Evolutionary conservation across 2,797 vertebrate species (phyloP), one percentile per base, ranked within the genome.

Genomic region (Glossophaga mutica): DNA sequence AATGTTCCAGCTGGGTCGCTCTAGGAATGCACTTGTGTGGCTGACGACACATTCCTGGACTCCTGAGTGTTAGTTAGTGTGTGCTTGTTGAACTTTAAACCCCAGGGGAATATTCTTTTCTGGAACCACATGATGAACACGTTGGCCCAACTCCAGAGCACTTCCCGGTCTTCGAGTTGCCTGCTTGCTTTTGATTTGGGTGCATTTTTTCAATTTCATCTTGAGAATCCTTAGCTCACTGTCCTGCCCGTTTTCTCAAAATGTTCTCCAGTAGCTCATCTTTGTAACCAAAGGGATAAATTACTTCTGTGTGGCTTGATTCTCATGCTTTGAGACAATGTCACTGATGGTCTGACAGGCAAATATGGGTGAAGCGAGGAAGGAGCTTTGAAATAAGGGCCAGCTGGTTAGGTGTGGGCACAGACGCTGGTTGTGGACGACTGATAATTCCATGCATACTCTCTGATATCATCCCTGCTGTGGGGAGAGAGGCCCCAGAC

Each of bases 71-170:
- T 79, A 59, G 39, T 87, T 79, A 59, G 34, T 71, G 87, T 59
- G 34, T 90, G 71, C 67, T 71, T 85, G n/a, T 18, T 90, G 67
- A 83, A 76, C 68, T 96, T 95, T 86, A 78, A 76, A 46, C 62
- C 70, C 50, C 50, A 11, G 19, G 22, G 22, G 32, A 44, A 73
- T 71, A 29, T 83, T 95, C 42, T 88, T 96, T 95, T 94, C 78
- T 91, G 85, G 78, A 95, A 86, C 42, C 34, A 46, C 22, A 32
- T n/a, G 79, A 50, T 4, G 11, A 87, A 48, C 68, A 44, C 34
- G 32, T 81, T 82, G 85, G 83, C 37, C 57, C 22, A 34, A 48
- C 37, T 91, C 84, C 44, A 87, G n/a, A 46, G 78, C 44, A 76
- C 34, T 82, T 84, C 70, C 42, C 6, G 55, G 0, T 70, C 77